These are phyloP conservation scores for Scaptomyza hsui DNA, from an alignment of 1,140 invertebrate genomes.

Conservation along the genomic window DNA sequence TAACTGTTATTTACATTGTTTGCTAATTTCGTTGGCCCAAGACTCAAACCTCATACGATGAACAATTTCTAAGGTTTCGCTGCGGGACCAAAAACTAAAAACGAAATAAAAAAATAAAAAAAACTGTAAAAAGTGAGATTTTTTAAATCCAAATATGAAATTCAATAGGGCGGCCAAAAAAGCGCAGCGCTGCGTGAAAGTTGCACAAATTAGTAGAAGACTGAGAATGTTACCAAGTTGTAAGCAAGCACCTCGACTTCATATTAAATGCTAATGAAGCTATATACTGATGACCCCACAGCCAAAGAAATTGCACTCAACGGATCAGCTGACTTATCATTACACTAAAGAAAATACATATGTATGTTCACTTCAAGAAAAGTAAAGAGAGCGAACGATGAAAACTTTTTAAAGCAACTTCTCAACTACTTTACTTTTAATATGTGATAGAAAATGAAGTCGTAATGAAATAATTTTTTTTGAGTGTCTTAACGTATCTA, in stretches of 20 bases:
- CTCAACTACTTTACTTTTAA: too few species aligned
- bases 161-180: conserved; percentile 67
- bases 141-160: conserved; percentile 66
- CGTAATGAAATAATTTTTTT: not conserved
- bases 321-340: conserved; percentile 1
- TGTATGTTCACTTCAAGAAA: too few species aligned
- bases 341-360: not conserved
- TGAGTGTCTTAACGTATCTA: not conserved
- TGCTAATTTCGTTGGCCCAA: conserved; percentile 65
- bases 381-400: too few species aligned
- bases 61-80: conserved; percentile 67
- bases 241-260: not conserved
- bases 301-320: not conserved
- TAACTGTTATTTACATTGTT: conserved; percentile 81
- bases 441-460: too few species aligned
- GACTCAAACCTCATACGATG: conserved; percentile 28
- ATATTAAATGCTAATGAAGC: conserved; percentile 2
- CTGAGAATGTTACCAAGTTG: not conserved
- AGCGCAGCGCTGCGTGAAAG: conserved; percentile 32
- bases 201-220: conserved; percentile 26
- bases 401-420: too few species aligned
- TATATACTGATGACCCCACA: not conserved
- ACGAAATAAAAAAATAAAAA: conserved; percentile 25
- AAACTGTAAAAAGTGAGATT: conserved; percentile 20
- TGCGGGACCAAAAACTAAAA: conserved; percentile 7